Percentiles rank a stretch among this genome's conserved stretches.
Evolutionary conservation across 1,140 invertebrate species (phyloP).

Genomic region (Trypoxylus dichotomus): DNA sequence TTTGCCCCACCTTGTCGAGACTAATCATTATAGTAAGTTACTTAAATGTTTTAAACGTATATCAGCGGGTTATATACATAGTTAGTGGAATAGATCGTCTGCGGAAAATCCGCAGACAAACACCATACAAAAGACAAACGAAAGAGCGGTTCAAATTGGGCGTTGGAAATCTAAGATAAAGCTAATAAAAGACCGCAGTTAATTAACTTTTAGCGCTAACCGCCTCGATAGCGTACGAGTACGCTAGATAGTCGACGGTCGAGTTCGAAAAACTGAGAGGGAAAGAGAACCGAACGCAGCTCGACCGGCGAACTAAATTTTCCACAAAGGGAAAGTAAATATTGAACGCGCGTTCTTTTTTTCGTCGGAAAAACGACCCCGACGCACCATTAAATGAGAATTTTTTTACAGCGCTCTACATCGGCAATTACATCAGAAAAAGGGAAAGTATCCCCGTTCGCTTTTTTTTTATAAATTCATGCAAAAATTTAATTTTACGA

Average conservation of each 20-base stretch:
- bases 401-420: too few species aligned
- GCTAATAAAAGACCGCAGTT: background rate
- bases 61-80: too few species aligned
- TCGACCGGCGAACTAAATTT: too few species aligned
- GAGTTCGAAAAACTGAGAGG: background rate
- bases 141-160: background rate
- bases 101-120: background rate
- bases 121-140: background rate
- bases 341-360: background rate
- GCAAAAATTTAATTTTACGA: too few species aligned
- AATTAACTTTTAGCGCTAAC: background rate
- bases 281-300: background rate
- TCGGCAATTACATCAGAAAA: too few species aligned
- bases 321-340: background rate
- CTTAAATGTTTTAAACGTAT: too few species aligned
- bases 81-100: background rate
- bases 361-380: background rate
- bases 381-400: too few species aligned
- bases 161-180: conserved; percentile 7
- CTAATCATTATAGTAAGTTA: too few species aligned
- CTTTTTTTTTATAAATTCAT: too few species aligned
- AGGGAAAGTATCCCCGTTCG: too few species aligned
- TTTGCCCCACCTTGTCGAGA: too few species aligned
- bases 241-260: background rate
- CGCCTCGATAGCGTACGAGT: background rate